Percentiles rank a stretch among this genome's conserved stretches.
phyloP scores from a whole-genome alignment of 2,888 invertebrate genomes.

The Platycnemis pennipes region DNA sequence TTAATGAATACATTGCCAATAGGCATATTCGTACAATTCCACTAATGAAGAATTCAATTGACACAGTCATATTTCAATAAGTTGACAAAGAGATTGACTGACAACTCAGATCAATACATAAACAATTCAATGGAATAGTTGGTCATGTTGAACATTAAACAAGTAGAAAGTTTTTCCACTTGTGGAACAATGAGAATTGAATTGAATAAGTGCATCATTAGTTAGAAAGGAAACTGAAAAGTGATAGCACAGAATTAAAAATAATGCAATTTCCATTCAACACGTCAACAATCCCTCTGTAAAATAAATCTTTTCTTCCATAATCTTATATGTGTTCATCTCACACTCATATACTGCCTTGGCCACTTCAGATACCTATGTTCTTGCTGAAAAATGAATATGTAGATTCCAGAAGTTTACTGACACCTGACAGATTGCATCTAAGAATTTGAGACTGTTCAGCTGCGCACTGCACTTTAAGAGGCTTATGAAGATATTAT shows the following conservation, averaged over 20 bases:
- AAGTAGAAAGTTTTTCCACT: background rate
- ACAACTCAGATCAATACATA: background rate
- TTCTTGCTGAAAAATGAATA: too few relatives aligned
- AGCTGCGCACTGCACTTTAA: too few relatives aligned
- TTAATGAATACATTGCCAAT: background rate
- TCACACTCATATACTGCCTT: too few relatives aligned
- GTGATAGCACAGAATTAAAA: background rate
- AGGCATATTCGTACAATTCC: background rate
- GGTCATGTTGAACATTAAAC: background rate
- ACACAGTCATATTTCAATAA: background rate
- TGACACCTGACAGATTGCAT: too few relatives aligned
- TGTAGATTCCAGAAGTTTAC: too few relatives aligned
- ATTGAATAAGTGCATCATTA: background rate
- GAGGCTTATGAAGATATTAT: too few relatives aligned
- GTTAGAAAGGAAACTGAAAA: background rate
- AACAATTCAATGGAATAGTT: background rate
- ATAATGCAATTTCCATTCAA: background rate
- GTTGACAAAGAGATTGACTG: background rate
- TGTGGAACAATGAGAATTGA: background rate
- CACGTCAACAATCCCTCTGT: background rate
- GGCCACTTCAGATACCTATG: too few relatives aligned
- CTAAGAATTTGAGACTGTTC: too few relatives aligned
- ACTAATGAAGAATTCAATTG: slow-evolving; percentile 2
- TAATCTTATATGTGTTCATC: too few relatives aligned
- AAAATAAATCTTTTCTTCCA: background rate